phyloP scores from a whole-genome alignment of 2,888 invertebrate genomes.

The Perithous albicinctus region DNA sequence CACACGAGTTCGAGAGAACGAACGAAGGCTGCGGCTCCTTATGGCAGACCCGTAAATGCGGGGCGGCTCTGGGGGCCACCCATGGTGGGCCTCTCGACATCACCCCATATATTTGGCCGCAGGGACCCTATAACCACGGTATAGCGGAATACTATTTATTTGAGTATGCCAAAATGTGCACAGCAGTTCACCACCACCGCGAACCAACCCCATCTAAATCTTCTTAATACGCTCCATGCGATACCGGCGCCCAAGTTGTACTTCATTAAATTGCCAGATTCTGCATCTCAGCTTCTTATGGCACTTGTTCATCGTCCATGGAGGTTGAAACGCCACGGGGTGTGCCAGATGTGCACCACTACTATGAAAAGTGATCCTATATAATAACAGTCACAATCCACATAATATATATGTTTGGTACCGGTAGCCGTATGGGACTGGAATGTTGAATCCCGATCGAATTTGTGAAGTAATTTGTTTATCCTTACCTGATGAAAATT shows the following conservation, averaged over 20 bases:
- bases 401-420: background rate
- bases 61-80: conserved; percentile 76
- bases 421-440: background rate
- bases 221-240: conserved; percentile 79
- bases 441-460: background rate
- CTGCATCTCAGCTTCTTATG: conserved; percentile 31
- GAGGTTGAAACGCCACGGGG: conserved; percentile 30
- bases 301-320: conserved; percentile 18
- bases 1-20: conserved; percentile 71
- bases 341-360: conserved; percentile 1
- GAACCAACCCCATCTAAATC: conserved; percentile 76
- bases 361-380: conserved; percentile 16
- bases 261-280: conserved; percentile 76
- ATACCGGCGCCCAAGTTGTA: conserved; percentile 74
- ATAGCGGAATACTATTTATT: conserved; percentile 82
- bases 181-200: conserved; percentile 17
- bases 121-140: conserved; percentile 78
- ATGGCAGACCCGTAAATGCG: conserved; percentile 35
- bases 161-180: conserved; percentile 68
- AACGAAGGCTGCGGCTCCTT: conserved; percentile 30
- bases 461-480: conserved; percentile 3
- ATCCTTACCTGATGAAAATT: background rate
- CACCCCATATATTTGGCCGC: conserved; percentile 81
- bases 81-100: conserved; percentile 77
- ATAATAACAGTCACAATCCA: conserved; percentile 12